Evolutionary conservation across 35 echinoderm and acorn worm species (phyloP).

Genomic region (Apostichopus japonicus): DNA sequence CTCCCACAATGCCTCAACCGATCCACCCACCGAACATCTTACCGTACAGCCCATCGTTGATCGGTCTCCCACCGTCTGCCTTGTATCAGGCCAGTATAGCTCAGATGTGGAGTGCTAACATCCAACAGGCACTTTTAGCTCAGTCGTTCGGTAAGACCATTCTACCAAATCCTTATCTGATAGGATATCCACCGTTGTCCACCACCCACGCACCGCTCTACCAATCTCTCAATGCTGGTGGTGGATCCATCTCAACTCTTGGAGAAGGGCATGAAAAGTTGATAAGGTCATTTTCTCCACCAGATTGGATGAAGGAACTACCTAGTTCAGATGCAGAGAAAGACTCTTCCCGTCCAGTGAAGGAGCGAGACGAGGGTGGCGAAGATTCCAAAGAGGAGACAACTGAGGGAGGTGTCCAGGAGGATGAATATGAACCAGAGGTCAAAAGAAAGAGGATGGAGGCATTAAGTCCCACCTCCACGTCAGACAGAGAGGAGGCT

Average conservation of each 20-base stretch:
- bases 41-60: conserved; percentile 60
- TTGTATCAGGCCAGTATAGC: conserved; percentile 86
- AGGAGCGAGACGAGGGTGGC: not conserved
- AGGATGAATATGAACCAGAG: not conserved
- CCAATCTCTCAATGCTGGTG: conserved; percentile 14
- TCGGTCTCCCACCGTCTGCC: conserved; percentile 56
- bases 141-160: conserved; percentile 66
- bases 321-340: not conserved
- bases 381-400: conserved; percentile 22
- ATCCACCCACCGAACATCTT: conserved; percentile 40
- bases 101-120: conserved; percentile 93
- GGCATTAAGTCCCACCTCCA: not conserved
- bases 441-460: conserved; percentile 29
- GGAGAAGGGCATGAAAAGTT: conserved; percentile 34
- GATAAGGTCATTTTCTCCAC: not conserved
- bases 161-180: conserved; percentile 69
- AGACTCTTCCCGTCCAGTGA: not conserved
- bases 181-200: conserved; percentile 79
- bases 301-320: not conserved
- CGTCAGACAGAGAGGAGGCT: not conserved
- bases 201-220: conserved; percentile 64
- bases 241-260: not conserved
- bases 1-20: conserved; percentile 32
- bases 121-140: conserved; percentile 85
- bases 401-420: not conserved